Conservation (phyloP, 1,140 invertebrate species). For the Arion vulgaris region DNA sequence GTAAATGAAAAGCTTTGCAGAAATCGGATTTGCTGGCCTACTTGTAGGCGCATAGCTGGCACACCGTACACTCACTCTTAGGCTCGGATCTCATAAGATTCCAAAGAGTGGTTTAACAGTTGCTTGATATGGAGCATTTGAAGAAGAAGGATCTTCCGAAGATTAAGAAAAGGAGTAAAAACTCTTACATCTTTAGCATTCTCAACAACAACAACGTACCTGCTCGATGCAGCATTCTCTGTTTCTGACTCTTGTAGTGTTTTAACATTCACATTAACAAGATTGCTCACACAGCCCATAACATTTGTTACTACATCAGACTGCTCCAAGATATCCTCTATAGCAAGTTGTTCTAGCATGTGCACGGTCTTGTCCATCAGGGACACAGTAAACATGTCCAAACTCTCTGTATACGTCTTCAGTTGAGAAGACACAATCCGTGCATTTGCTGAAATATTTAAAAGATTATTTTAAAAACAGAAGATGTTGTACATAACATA, state of each 20-base stretch:
- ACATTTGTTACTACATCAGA: slow-evolving; percentile 3
- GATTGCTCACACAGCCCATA: not conserved
- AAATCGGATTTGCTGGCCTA: too few species aligned
- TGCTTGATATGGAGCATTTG: too few species aligned
- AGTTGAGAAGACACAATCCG: not conserved
- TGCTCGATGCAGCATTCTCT: not conserved
- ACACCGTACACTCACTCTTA: too few species aligned
- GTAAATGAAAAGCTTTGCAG: too few species aligned
- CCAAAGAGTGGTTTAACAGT: too few species aligned
- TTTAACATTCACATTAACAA: slow-evolving; percentile 2
- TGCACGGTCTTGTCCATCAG: not conserved
- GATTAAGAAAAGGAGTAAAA: too few species aligned
- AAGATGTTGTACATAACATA: too few species aligned
- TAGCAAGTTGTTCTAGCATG: not conserved
- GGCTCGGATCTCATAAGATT: too few species aligned
- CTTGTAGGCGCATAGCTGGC: too few species aligned
- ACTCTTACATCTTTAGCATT: too few species aligned
- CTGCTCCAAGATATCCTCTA: not conserved
- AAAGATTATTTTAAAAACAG: not conserved
- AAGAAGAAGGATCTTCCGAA: too few species aligned
- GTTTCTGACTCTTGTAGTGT: not conserved
- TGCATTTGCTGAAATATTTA: not conserved
- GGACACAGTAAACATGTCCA: not conserved
- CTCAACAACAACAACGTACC: not conserved
- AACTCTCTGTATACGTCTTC: not conserved